Evolutionary conservation across 2,113 vertebrate genomes (phyloP).

Genomic region (Lasiurus borealis): DNA sequence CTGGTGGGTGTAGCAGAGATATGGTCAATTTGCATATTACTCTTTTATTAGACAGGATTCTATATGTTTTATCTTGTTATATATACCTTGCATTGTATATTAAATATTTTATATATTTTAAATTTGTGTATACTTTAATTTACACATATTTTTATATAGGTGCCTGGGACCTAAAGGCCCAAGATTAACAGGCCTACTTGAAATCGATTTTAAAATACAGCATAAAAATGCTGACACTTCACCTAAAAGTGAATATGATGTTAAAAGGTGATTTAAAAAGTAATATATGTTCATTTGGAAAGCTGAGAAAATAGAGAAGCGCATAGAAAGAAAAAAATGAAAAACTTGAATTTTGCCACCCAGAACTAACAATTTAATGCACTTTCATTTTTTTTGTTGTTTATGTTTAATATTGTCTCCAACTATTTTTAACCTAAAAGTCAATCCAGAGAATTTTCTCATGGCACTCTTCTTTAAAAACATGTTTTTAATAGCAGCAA

Average conservation of each 20-base stretch:
- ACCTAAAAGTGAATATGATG: conserved; percentile 15
- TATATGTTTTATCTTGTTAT: not conserved
- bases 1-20: too few species aligned
- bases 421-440: not conserved
- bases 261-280: conserved; percentile 28
- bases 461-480: not conserved
- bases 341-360: not conserved
- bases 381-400: not conserved
- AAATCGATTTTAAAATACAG: conserved; percentile 41
- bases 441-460: conserved; percentile 11
- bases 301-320: not conserved
- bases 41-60: not conserved
- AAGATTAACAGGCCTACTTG: not conserved
- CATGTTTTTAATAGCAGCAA: not conserved
- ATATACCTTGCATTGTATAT: not conserved
- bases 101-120: not conserved
- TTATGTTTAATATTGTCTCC: not conserved
- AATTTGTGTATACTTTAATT: not conserved
- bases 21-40: too few species aligned
- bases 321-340: not conserved
- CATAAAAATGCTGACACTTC: not conserved
- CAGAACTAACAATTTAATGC: not conserved
- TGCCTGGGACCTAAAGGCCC: not conserved
- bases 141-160: not conserved
- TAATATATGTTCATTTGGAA: not conserved